Percentiles rank a stretch among this genome's conserved stretches.
Evolutionary conservation across 2,113 vertebrate species (phyloP).

Genomic region (Hippocampus mohnikei): DNA sequence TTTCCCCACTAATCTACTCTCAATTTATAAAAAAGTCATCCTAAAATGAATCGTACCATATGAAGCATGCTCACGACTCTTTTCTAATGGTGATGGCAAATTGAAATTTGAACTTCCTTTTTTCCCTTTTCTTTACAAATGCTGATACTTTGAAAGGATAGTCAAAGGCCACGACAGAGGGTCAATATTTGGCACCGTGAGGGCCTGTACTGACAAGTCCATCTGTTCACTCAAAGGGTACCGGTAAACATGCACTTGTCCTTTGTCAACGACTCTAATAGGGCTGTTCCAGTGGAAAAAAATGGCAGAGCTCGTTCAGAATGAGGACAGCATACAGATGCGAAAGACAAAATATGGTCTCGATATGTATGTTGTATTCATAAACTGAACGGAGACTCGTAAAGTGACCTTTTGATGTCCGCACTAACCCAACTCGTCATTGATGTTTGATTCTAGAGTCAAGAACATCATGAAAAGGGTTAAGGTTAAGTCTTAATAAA

Average conservation of each 20-base stretch:
- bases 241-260: background rate
- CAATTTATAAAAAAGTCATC: conserved; percentile 5
- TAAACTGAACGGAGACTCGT: background rate
- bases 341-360: too few relatives aligned
- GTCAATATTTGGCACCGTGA: conserved; percentile 12
- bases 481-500: background rate
- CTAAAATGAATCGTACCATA: conserved; percentile 12
- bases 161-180: conserved; percentile 2
- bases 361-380: background rate
- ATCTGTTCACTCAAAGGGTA: conserved; percentile 7
- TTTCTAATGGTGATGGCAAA: background rate
- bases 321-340: background rate
- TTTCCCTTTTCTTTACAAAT: background rate
- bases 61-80: background rate
- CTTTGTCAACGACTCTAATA: background rate
- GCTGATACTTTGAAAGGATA: background rate
- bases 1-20: background rate
- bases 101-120: background rate
- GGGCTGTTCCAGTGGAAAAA: background rate
- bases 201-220: conserved; percentile 12
- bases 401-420: background rate
- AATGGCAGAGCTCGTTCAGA: background rate
- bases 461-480: background rate
- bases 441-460: background rate
- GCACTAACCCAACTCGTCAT: background rate